phyloP scores from a whole-genome alignment of 2,888 invertebrate species.

The Tachina lurida region DNA sequence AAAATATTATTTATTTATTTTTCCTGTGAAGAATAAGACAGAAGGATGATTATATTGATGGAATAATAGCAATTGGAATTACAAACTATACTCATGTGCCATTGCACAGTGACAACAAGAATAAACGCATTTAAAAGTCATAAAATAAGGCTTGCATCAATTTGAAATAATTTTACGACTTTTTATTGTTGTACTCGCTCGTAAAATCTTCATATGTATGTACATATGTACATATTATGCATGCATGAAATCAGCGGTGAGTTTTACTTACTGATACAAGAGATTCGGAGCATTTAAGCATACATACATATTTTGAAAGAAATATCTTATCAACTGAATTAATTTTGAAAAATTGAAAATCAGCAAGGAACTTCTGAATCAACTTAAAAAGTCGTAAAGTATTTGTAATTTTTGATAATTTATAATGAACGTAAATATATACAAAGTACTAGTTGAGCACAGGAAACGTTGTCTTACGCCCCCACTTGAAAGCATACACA shows the following conservation, averaged over 20 bases:
- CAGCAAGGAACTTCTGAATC: slow-evolving; percentile 67
- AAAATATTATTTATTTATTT: slow-evolving; percentile 44
- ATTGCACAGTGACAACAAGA: slow-evolving; percentile 4
- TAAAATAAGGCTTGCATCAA: slow-evolving; percentile 60
- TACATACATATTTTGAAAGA: background rate
- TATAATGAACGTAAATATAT: background rate
- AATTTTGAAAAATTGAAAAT: slow-evolving; percentile 57
- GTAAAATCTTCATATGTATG: slow-evolving; percentile 27
- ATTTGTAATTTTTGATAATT: background rate
- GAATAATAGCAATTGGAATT: slow-evolving; percentile 57
- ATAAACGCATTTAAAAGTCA: slow-evolving; percentile 56
- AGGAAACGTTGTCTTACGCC: too few species aligned
- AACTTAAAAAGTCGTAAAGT: slow-evolving; percentile 75
- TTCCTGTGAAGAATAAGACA: slow-evolving; percentile 23
- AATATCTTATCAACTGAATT: slow-evolving; percentile 21
- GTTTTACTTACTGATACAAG: slow-evolving; percentile 4
- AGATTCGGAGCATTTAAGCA: slow-evolving; percentile 33
- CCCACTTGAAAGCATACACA: too few species aligned
- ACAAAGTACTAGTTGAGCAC: too few species aligned
- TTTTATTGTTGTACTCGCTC: slow-evolving; percentile 50
- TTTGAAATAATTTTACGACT: slow-evolving; percentile 64
- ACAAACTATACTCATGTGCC: slow-evolving; percentile 33
- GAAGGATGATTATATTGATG: slow-evolving; percentile 14
- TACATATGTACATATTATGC: background rate
- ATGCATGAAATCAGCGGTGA: slow-evolving; percentile 47